These are phyloP conservation scores for Eupithecia vulgata DNA, from an alignment of 2,888 invertebrate species.

Conservation along the genomic window DNA sequence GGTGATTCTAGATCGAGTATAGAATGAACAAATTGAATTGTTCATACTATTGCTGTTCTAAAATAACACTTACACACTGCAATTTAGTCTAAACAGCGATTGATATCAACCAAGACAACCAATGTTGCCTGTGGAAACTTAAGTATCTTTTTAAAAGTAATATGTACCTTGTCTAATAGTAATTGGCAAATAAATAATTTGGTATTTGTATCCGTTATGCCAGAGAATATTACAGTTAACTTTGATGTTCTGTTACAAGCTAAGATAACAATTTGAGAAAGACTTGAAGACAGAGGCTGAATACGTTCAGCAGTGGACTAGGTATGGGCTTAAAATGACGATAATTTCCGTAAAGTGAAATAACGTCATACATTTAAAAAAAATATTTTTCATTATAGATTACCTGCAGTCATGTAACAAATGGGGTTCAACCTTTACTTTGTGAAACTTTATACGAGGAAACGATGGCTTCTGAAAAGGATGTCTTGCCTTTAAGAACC, in stretches of 20 bases:
- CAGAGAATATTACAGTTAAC: no score
- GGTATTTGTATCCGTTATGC: no score
- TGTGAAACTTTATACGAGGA: conserved; percentile 32
- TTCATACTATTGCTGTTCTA: no score
- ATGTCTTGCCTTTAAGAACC: conserved; percentile 25
- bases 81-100: background rate
- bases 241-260: background rate
- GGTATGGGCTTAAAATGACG: background rate
- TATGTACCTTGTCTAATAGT: no score
- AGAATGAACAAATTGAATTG: no score
- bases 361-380: background rate
- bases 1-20: no score
- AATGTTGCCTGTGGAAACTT: background rate
- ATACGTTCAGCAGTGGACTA: background rate
- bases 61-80: background rate
- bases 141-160: no score
- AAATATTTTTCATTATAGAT: background rate
- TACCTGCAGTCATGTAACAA: background rate
- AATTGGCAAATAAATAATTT: no score
- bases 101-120: no score
- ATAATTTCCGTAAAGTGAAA: background rate
- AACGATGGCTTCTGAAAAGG: conserved; percentile 26
- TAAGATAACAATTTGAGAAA: background rate
- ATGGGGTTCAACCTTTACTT: conserved; percentile 18
- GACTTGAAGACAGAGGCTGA: background rate